phyloP scores from a whole-genome alignment of 1,140 invertebrate genomes.

The Rhagoletis zephyria region DNA sequence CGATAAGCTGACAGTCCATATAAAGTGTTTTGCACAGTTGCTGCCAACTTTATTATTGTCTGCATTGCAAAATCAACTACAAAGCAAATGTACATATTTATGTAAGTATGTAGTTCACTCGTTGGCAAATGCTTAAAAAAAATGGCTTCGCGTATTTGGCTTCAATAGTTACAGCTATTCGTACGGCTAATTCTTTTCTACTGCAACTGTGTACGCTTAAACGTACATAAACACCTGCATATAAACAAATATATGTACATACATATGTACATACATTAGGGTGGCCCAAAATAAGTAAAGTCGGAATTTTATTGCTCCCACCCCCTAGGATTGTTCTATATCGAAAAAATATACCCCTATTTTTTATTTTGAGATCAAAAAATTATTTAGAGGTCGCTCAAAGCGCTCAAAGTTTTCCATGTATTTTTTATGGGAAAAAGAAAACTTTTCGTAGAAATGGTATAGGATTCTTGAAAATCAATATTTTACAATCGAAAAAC shows the following conservation, averaged over 20 bases:
- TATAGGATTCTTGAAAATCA: no score
- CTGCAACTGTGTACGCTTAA: background rate
- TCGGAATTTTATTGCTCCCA: no score
- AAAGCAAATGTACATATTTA: background rate
- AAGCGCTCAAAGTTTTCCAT: no score
- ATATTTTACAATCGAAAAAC: no score
- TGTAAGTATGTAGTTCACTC: background rate
- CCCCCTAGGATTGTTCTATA: no score
- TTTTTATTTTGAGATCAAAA: no score
- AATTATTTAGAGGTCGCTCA: no score
- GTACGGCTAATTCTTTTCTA: background rate
- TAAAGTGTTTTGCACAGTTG: background rate
- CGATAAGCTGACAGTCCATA: background rate
- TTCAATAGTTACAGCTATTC: conserved; percentile 12
- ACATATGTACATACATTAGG: background rate
- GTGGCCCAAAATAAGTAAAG: no score
- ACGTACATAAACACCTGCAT: background rate
- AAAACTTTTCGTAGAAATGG: no score
- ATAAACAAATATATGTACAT: background rate
- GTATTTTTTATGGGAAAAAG: no score
- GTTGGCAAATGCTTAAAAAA: background rate
- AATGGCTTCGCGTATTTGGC: background rate
- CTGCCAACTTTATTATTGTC: conserved; percentile 44
- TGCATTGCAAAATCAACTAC: conserved; percentile 29
- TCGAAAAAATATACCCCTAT: no score